Evolutionary conservation across 2,113 vertebrate species (phyloP).

Genomic region (Chloebia gouldiae): DNA sequence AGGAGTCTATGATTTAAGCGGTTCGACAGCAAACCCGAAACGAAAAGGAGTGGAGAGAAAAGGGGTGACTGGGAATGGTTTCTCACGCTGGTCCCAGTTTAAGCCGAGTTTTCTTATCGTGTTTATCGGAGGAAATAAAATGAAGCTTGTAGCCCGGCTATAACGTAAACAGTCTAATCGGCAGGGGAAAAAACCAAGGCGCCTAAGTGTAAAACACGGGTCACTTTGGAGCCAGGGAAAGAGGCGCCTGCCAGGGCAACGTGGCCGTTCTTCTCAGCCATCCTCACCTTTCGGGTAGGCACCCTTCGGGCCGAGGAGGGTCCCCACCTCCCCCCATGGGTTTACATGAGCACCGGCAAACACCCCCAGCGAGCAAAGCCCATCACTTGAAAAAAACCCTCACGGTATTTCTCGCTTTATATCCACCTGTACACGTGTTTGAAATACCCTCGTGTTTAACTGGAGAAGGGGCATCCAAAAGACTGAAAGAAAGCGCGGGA

Average conservation of each 20-base stretch:
- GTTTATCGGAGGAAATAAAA: slow-evolving; percentile 24
- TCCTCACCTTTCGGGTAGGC: neutral
- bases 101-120: neutral
- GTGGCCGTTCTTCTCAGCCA: neutral
- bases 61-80: neutral
- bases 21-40: neutral
- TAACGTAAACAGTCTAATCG: slow-evolving; percentile 35
- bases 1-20: neutral
- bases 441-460: neutral
- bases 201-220: slow-evolving; percentile 24
- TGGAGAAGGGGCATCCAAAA: neutral
- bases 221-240: neutral
- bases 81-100: neutral
- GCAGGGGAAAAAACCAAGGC: neutral
- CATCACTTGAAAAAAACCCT: accelerated
- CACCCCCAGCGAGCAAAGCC: neutral
- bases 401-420: neutral
- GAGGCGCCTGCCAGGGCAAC: neutral
- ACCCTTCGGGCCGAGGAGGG: neutral
- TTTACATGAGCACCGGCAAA: neutral
- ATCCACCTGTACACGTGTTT: neutral
- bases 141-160: neutral
- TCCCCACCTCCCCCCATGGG: neutral
- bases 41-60: neutral
- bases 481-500: neutral